These are phyloP conservation scores for Epicampocera succincta DNA, from an alignment of 2,888 invertebrate species.

Conservation along the genomic window DNA sequence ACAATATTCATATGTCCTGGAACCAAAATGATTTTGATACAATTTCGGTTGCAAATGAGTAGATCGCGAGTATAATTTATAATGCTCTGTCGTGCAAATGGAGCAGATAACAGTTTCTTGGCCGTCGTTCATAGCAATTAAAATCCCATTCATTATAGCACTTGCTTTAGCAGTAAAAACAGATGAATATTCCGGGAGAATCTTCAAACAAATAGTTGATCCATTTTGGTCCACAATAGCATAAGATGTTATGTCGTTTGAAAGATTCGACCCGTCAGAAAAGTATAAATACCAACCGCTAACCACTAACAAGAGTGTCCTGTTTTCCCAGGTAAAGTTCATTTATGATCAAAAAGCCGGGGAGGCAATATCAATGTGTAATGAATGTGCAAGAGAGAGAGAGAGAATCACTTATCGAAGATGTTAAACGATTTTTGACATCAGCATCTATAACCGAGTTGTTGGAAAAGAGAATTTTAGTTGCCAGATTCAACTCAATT, in stretches of 20 bases:
- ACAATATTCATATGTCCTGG: constrained; percentile 11
- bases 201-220: neutral
- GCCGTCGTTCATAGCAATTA: neutral
- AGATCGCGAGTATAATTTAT: no score
- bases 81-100: constrained; percentile 21
- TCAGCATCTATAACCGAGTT: constrained; percentile 12
- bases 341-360: constrained; percentile 8
- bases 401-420: constrained; percentile 11
- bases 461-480: constrained; percentile 18
- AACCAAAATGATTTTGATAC: constrained; percentile 5
- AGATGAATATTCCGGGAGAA: constrained; percentile 14
- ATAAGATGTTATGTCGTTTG: constrained; percentile 1
- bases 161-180: constrained; percentile 16
- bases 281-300: constrained; percentile 23
- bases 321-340: constrained; percentile 6
- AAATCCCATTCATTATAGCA: constrained; percentile 10
- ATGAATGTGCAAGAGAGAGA: neutral
- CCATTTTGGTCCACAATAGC: constrained; percentile 4
- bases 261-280: constrained; percentile 11
- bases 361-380: neutral
- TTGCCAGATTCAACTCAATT: neutral
- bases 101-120: constrained; percentile 9
- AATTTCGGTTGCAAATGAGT: neutral
- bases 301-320: neutral
- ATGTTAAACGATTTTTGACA: neutral